Conservation (phyloP, 2,888 invertebrate species). For the Spilosoma lubricipeda region DNA sequence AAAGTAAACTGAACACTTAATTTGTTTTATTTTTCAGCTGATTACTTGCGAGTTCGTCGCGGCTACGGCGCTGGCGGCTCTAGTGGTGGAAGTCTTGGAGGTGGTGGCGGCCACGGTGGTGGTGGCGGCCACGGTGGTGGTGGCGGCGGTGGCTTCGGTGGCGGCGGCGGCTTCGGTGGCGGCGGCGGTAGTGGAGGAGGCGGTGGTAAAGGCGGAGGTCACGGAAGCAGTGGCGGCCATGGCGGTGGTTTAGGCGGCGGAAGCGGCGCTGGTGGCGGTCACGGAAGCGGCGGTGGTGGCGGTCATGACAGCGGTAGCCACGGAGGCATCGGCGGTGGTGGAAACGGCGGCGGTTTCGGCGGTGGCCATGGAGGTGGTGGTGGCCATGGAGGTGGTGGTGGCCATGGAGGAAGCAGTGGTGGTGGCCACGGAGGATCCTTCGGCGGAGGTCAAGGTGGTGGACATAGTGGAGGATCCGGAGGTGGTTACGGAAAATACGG, state of each 20-base stretch:
- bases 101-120: conserved; percentile 36
- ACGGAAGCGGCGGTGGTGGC: conserved; percentile 41
- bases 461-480: conserved; percentile 31
- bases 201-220: conserved; percentile 19
- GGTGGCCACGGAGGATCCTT: conserved; percentile 45
- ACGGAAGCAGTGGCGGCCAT: conserved; percentile 32
- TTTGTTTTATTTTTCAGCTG: not conserved
- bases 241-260: conserved; percentile 51
- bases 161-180: conserved; percentile 24
- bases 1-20: no score
- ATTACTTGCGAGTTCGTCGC: not conserved
- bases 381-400: conserved; percentile 47
- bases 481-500: conserved; percentile 54
- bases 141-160: conserved; percentile 9
- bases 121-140: conserved; percentile 25
- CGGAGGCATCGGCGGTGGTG: conserved; percentile 40
- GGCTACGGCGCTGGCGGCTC: conserved; percentile 6
- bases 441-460: conserved; percentile 37
- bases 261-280: conserved; percentile 32
- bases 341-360: conserved; percentile 33
- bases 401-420: conserved; percentile 43
- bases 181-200: conserved; percentile 42
- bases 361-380: conserved; percentile 22
- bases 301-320: no score
- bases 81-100: not conserved